Percentiles rank a stretch among this genome's conserved stretches.
phyloP scores from a whole-genome alignment of 2,797 vertebrate genomes.

The Microtus obscurus region DNA sequence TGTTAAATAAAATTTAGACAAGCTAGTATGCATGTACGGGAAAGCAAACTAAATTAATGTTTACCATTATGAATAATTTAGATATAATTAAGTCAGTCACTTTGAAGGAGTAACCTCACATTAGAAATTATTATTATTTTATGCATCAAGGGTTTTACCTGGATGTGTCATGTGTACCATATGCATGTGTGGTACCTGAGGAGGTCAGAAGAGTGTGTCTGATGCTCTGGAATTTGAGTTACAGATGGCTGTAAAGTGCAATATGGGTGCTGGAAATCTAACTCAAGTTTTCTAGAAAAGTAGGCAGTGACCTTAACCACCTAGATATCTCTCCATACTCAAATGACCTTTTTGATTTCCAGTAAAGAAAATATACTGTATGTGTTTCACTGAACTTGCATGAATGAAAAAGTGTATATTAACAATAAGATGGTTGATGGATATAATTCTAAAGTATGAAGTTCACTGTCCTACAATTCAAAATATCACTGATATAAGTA shows the following conservation, averaged over 20 bases:
- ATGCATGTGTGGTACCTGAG: background rate
- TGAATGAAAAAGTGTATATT: slow-evolving; percentile 1
- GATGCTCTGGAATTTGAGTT: background rate
- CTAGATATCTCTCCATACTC: background rate
- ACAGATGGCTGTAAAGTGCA: background rate
- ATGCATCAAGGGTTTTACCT: background rate
- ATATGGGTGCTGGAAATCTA: background rate
- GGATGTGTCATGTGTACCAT: background rate
- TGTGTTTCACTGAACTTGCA: background rate
- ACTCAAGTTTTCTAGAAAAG: background rate
- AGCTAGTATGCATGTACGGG: background rate
- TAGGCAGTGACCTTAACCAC: background rate
- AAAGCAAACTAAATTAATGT: background rate
- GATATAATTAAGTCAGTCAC: background rate
- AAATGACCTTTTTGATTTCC: background rate
- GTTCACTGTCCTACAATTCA: background rate
- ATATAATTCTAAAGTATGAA: slow-evolving; percentile 26
- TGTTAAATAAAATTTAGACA: background rate
- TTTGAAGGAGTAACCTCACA: background rate
- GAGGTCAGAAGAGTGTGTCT: background rate
- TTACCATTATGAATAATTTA: background rate
- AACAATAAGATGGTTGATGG: background rate
- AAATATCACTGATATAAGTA: slow-evolving; percentile 44
- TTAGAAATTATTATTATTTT: background rate
- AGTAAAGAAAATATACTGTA: background rate